phyloP scores from a whole-genome alignment of 2,113 vertebrate species.

The Hyperopisus bebe region DNA sequence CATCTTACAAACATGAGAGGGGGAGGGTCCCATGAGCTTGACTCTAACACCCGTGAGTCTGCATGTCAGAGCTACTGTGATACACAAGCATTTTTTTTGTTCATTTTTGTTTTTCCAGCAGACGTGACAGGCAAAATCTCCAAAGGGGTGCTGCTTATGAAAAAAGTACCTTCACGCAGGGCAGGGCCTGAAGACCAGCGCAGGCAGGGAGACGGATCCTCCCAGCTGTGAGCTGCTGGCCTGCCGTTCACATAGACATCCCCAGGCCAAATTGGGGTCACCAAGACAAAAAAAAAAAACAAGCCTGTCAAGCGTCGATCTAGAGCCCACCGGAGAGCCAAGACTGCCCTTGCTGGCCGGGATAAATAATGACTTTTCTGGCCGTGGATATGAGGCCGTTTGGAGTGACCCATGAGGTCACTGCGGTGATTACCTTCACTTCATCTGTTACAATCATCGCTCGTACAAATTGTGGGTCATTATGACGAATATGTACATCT shows the following conservation, averaged over 20 bases:
- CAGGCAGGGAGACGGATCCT: constrained; percentile 13
- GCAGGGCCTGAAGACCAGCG: background rate
- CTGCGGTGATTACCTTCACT: background rate
- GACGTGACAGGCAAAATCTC: background rate
- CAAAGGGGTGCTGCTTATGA: background rate
- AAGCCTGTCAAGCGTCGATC: constrained; percentile 38
- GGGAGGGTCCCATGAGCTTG: background rate
- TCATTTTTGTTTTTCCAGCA: background rate
- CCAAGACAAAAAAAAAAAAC: constrained; percentile 21
- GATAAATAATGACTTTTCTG: constrained; percentile 4
- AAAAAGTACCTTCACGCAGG: constrained; percentile 17
- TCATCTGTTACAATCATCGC: background rate
- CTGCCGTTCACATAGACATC: constrained; percentile 20
- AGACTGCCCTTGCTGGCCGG: background rate
- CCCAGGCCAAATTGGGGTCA: constrained; percentile 30
- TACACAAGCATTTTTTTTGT: background rate
- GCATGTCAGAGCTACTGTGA: constrained; percentile 1
- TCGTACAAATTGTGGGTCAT: background rate
- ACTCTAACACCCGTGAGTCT: background rate
- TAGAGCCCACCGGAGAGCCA: constrained; percentile 1
- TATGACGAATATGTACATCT: background rate
- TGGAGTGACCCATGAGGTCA: background rate
- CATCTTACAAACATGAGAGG: constrained; percentile 24
- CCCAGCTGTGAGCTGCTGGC: constrained; percentile 21
- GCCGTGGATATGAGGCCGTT: background rate